Conservation (phyloP, 2,888 invertebrate genomes). For the Nysson spinosus region DNA sequence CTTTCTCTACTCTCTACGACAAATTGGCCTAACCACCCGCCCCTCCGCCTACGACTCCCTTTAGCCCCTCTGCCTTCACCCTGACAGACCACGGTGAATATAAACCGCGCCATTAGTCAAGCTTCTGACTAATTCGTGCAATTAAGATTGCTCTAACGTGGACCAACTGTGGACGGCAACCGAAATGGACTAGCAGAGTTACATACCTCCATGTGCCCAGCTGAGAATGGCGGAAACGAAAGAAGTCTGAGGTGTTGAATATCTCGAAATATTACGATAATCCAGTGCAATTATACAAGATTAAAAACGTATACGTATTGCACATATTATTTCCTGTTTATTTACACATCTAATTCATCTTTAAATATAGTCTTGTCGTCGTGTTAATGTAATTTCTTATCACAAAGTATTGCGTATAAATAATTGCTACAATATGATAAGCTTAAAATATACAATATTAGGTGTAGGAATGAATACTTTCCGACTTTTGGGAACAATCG, state of each 20-base stretch:
- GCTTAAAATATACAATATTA: no score
- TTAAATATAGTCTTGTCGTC: no score
- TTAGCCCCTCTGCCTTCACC: conserved; percentile 27
- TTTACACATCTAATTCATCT: no score
- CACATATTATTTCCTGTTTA: no score
- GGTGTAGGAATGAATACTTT: no score
- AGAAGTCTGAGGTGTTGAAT: conserved; percentile 28
- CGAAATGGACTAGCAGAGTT: conserved; percentile 22
- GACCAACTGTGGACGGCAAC: conserved; percentile 18
- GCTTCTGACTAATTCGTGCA: conserved; percentile 68
- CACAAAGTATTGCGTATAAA: no score
- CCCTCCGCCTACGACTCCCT: conserved; percentile 11
- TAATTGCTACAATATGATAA: no score
- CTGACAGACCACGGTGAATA: conserved; percentile 41
- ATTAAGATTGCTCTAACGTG: conserved; percentile 58
- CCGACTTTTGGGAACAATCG: no score
- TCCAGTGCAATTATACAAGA: no score
- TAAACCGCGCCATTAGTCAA: conserved; percentile 66
- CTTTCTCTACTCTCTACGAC: conserved; percentile 52
- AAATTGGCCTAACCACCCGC: conserved; percentile 50
- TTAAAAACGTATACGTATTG: no score
- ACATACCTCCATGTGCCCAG: conserved; percentile 2
- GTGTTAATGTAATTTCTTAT: no score
- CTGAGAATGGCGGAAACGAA: conserved; percentile 17
- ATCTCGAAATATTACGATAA: no score